These are phyloP conservation scores for Tachina fera DNA, from an alignment of 2,888 invertebrate genomes.

Conservation along the genomic window DNA sequence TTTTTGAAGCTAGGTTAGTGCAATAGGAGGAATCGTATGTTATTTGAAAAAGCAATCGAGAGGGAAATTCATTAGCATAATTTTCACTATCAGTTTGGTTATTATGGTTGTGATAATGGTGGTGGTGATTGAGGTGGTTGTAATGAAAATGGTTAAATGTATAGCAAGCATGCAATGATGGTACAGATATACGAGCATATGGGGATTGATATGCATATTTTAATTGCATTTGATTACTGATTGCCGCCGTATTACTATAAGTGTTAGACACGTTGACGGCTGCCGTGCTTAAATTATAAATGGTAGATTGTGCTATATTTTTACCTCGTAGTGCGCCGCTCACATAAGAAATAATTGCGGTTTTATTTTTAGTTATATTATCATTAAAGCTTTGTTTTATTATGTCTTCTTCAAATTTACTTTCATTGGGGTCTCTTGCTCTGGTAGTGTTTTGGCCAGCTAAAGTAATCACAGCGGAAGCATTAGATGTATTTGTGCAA, in stretches of 20 bases:
- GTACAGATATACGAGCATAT: constrained; percentile 31
- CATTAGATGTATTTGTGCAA: neutral
- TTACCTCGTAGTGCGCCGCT: constrained; percentile 40
- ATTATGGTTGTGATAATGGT: constrained; percentile 31
- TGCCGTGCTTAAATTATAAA: constrained; percentile 40
- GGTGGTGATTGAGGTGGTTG: constrained; percentile 31
- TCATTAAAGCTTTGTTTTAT: neutral
- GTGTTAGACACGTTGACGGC: constrained; percentile 14
- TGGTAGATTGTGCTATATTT: constrained; percentile 43
- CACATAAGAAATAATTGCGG: neutral
- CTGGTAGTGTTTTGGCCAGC: constrained; percentile 36
- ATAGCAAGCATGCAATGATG: constrained; percentile 63
- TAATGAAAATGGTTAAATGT: constrained; percentile 50
- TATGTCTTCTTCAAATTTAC: neutral
- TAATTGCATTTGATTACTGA: constrained; percentile 41
- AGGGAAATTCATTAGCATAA: constrained; percentile 50
- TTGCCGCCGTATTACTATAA: constrained; percentile 17
- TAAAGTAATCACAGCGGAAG: constrained; percentile 29
- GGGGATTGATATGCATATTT: constrained; percentile 60
- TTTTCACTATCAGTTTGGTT: constrained; percentile 42
- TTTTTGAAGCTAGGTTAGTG: constrained; percentile 57
- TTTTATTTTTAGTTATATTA: neutral
- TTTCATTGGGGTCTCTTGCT: neutral
- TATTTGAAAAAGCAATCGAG: constrained; percentile 55
- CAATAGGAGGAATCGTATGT: constrained; percentile 56